Evolutionary conservation across 2,113 vertebrate genomes (phyloP).

Genomic region (Oreotrochilus melanogaster): DNA sequence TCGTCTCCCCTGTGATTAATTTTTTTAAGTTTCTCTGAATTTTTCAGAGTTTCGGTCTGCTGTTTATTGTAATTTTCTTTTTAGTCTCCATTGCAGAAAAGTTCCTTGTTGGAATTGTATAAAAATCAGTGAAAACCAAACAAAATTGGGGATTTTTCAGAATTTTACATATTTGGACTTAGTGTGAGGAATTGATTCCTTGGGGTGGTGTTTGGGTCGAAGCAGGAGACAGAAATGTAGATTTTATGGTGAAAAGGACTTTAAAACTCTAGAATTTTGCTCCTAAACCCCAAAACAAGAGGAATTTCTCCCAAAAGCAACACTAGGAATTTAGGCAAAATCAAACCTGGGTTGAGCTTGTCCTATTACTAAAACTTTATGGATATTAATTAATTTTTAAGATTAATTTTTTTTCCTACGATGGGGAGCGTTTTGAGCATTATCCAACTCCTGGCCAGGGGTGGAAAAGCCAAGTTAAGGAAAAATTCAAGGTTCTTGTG

Average conservation of each 20-base stretch:
- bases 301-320: not conserved
- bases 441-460: not conserved
- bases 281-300: rapidly evolving
- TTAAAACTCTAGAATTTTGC: not conserved
- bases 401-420: not conserved
- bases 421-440: rapidly evolving
- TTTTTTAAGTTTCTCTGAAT: not conserved
- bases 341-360: not conserved
- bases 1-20: rapidly evolving
- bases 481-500: conserved; percentile 73
- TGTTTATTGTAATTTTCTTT: not conserved
- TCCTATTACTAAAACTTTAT: not conserved
- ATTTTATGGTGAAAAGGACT: not conserved
- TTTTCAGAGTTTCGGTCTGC: not conserved
- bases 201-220: rapidly evolving
- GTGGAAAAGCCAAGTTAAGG: conserved; percentile 60
- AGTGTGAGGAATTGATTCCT: rapidly evolving
- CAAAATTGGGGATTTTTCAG: not conserved
- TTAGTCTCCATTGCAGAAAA: not conserved
- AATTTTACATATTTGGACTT: not conserved
- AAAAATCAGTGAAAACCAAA: not conserved
- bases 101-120: not conserved
- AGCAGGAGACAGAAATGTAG: not conserved
- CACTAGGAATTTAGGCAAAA: not conserved
- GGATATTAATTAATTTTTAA: not conserved